These are phyloP conservation scores for Habropoda laboriosa DNA, from an alignment of 1,140 invertebrate species.

Conservation along the genomic window DNA sequence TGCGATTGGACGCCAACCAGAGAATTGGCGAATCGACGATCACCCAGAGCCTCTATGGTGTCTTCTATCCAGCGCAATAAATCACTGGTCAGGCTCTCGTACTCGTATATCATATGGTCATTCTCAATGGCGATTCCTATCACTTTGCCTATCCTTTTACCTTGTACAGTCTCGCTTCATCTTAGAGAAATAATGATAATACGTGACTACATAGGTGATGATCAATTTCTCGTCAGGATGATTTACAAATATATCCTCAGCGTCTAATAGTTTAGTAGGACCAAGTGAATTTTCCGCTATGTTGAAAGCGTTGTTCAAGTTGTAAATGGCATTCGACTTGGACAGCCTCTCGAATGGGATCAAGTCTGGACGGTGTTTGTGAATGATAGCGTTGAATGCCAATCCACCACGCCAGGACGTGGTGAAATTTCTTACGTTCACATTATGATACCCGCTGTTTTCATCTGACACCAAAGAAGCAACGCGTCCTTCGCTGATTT, in stretches of 20 bases:
- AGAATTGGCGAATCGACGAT: constrained; percentile 97
- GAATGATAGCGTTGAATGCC: constrained; percentile 99
- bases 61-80: constrained; percentile 98
- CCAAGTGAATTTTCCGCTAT: constrained; percentile 99
- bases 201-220: constrained; percentile 99
- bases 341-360: constrained; percentile 98
- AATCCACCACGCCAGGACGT: constrained; percentile 99
- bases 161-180: constrained; percentile 99
- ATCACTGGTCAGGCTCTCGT: constrained; percentile 97
- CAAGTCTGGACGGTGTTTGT: constrained; percentile 98
- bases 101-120: constrained; percentile 97
- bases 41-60: constrained; percentile 95
- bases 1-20: constrained; percentile 97
- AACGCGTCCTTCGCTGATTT: constrained; percentile 98
- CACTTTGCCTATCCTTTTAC: constrained; percentile 98
- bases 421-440: constrained; percentile 99
- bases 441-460: constrained; percentile 99
- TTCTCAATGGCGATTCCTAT: constrained; percentile 99
- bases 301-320: constrained; percentile 99
- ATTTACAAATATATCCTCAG: constrained; percentile 99
- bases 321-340: constrained; percentile 98
- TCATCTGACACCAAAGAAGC: constrained; percentile 99
- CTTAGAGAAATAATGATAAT: constrained; percentile 99
- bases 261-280: constrained; percentile 97
- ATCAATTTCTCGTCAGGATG: constrained; percentile 99